A percentile compares a stretch with the other conserved stretches of the same genome.
phyloP scores from a whole-genome alignment of 2,888 invertebrate species.

The Spatulosminthurus flaviceps region DNA sequence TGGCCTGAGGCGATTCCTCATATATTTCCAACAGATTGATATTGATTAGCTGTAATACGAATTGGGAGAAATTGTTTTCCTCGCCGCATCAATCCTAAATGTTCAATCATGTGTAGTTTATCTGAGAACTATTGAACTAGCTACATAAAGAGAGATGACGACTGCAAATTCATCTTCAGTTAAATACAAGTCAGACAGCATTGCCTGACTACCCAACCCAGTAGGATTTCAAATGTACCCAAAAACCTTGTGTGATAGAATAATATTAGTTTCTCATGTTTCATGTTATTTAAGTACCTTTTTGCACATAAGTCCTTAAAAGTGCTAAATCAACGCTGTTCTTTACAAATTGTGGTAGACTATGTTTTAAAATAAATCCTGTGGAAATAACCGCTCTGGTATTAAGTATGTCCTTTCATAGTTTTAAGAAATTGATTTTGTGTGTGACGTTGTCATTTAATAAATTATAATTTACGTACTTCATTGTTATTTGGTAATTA shows the following conservation, averaged over 20 bases:
- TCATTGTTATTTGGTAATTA: constrained; percentile 3
- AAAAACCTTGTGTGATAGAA: constrained; percentile 54
- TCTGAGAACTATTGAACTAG: background rate
- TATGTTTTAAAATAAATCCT: background rate
- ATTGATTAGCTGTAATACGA: background rate
- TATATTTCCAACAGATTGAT: background rate
- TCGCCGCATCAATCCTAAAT: background rate
- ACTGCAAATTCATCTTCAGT: background rate
- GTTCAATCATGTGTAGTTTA: background rate
- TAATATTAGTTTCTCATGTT: constrained; percentile 44
- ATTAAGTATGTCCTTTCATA: background rate
- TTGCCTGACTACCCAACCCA: background rate
- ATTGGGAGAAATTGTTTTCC: background rate
- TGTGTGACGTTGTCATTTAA: background rate
- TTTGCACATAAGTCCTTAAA: constrained; percentile 37
- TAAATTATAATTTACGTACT: background rate
- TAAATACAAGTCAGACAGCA: background rate
- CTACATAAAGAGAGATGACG: background rate
- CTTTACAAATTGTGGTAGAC: background rate
- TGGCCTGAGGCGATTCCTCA: background rate
- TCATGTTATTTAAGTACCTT: constrained; percentile 38
- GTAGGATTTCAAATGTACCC: background rate
- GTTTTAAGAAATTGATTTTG: background rate
- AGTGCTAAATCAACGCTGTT: constrained; percentile 25
- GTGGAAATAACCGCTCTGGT: constrained; percentile 4